Evolutionary conservation across 2,797 vertebrate genomes (phyloP), one percentile per base, ranked within the genome.

Genomic region (Microcaecilia unicolor): DNA sequence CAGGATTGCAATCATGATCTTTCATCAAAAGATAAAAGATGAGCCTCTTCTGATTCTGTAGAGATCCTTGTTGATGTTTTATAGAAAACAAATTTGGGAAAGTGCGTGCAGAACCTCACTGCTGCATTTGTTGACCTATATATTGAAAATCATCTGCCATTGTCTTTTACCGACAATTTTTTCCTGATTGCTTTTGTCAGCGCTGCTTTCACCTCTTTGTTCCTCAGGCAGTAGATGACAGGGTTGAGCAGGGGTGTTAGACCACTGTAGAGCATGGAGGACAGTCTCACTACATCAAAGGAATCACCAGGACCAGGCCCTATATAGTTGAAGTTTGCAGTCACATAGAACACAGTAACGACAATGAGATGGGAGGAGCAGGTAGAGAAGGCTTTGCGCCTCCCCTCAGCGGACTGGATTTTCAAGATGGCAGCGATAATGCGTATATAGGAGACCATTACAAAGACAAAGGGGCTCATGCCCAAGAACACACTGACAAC

Each of bases 381-480:
- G 3, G 63, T 65, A 28, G 57, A 48, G 29, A 67, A 49, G 25
- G 42, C 47, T 34, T 70, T 67, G 50, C 15, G 22, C 10, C 51
- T 50, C 10, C 44, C 54, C 37, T 51, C 42, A 9, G 23, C 7
- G 2, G 47, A 42, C 7, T 0, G 16, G 34, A 57, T 44, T 6
- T 13, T 16, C 13, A 61, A 27, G 4, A 64, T 9, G 1, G 57
- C 49, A 10, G 10, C 28, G 21, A 55, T 43, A 4, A 72, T 52
- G 10, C 33, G 51, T 22, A 41, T 17, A 2, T 62, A 64, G 32
- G 59, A 67, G 24, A 50, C 21, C 7, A 44, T 37, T 23, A 37
- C 51, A 39, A 67, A 45, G 14, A 21, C 19, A 10, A 54, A 53
- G 14, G 64, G 44, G 2, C 26, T 32, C 31, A 61, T 37, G 8